phyloP scores from a whole-genome alignment of 2,797 vertebrate species.

The Pogoniulus pusillus region DNA sequence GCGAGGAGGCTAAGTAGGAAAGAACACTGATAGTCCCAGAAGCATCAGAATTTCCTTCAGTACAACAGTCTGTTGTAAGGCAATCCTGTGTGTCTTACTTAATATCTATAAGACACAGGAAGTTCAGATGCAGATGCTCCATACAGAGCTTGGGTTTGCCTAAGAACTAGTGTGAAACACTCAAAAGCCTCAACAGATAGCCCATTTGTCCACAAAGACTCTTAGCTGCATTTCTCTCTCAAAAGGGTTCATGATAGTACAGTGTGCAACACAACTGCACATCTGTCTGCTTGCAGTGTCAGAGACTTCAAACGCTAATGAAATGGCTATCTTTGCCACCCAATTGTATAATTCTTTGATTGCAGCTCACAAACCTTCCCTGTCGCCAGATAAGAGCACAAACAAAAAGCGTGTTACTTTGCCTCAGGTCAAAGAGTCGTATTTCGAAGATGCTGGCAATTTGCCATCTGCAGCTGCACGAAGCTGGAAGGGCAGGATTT shows the following conservation, averaged over 20 bases:
- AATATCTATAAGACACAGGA: background rate
- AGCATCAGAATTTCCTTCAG: background rate
- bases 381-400: background rate
- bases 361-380: background rate
- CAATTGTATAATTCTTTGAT: background rate
- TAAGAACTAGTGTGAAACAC: background rate
- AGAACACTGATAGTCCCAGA: background rate
- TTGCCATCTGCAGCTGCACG: slow-evolving; percentile 59
- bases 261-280: background rate
- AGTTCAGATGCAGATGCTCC: background rate
- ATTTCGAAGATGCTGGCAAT: slow-evolving; percentile 53
- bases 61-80: background rate
- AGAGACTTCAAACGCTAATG: background rate
- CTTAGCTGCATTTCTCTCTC: background rate
- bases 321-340: background rate
- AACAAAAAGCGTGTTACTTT: background rate
- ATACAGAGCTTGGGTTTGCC: background rate
- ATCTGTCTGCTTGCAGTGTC: background rate
- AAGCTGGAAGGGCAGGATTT: slow-evolving; percentile 66
- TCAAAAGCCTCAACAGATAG: background rate
- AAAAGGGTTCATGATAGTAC: background rate
- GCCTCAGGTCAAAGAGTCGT: slow-evolving; percentile 9
- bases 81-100: background rate
- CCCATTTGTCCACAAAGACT: background rate
- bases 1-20: background rate